Conservation (phyloP, 2,797 vertebrate genomes). For the Euphonia xanthogaster region DNA sequence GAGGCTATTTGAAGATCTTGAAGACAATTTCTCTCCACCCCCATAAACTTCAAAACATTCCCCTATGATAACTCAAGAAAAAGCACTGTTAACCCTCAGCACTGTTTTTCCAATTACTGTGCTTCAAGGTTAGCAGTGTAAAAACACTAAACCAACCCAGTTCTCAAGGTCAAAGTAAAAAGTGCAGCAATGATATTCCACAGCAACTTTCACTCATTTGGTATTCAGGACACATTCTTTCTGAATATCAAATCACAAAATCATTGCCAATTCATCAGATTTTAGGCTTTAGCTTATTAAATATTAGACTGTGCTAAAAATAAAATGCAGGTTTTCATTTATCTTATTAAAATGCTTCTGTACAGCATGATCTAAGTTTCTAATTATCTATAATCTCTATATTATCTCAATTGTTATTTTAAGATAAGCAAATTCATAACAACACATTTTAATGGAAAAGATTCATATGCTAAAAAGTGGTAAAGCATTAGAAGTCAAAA, state of each 20-base stretch:
- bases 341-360: slow-evolving; percentile 15
- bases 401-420: slow-evolving; percentile 12
- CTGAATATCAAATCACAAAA: slow-evolving; percentile 40
- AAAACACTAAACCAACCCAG: background rate
- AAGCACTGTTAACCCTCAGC: background rate
- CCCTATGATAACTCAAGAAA: background rate
- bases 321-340: background rate
- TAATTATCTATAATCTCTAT: background rate
- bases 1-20: background rate
- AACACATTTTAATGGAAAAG: background rate
- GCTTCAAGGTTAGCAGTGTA: slow-evolving; percentile 4
- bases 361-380: background rate
- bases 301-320: slow-evolving; percentile 15
- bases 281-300: slow-evolving; percentile 40
- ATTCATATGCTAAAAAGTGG: background rate
- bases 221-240: background rate
- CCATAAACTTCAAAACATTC: background rate
- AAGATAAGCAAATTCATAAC: background rate
- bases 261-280: slow-evolving; percentile 47
- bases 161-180: slow-evolving; percentile 37
- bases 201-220: slow-evolving; percentile 4
- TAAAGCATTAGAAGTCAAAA: background rate
- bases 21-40: background rate
- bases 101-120: background rate
- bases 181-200: background rate